Conservation (phyloP, 2,113 vertebrate species). For the Catharus fuscescens region DNA sequence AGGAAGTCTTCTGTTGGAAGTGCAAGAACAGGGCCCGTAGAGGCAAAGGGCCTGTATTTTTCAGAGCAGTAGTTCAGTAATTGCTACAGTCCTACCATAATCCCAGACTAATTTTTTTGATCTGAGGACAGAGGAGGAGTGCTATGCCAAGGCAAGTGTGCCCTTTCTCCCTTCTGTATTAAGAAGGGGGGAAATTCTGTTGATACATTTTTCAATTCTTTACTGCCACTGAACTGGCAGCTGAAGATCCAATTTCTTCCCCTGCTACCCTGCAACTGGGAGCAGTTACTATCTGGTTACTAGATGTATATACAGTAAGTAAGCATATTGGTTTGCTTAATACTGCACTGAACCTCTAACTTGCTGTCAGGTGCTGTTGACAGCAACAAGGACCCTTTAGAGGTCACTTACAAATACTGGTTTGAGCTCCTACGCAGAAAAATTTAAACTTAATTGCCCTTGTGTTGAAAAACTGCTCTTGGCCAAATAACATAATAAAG, state of each 20-base stretch:
- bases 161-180: background rate
- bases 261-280: background rate
- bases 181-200: background rate
- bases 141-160: background rate
- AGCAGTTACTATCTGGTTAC: background rate
- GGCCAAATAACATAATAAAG: background rate
- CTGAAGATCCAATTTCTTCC: background rate
- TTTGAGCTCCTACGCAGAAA: background rate
- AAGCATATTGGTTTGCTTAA: background rate
- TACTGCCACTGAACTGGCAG: background rate
- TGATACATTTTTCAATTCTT: rapidly evolving
- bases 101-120: background rate
- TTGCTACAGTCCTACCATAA: background rate
- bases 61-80: background rate
- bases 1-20: background rate
- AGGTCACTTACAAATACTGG: background rate
- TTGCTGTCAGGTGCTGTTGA: background rate
- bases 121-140: background rate
- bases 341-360: background rate
- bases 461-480: background rate
- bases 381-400: background rate
- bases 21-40: background rate
- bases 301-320: rapidly evolving
- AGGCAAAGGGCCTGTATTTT: background rate
- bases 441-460: background rate